These are phyloP conservation scores for Columba livia DNA, from an alignment of 2,113 vertebrate species.

Conservation along the genomic window DNA sequence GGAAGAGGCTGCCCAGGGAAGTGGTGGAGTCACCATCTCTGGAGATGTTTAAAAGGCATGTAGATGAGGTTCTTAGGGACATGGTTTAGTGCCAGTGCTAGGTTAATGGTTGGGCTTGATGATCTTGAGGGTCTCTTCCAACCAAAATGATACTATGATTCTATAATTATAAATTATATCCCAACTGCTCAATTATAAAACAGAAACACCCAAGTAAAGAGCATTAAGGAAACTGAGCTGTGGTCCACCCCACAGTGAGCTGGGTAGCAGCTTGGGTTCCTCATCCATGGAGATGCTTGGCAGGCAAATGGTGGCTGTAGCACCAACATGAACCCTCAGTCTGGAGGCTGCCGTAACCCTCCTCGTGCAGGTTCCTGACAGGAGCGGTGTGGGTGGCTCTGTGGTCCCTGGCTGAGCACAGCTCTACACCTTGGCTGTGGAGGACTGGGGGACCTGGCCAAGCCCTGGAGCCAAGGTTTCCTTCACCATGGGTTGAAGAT, in stretches of 20 bases:
- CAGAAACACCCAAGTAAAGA: not conserved
- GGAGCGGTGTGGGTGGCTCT: fast-evolving
- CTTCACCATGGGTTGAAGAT: not conserved
- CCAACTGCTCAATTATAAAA: not conserved
- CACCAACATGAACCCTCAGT: fast-evolving
- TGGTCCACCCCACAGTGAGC: not conserved
- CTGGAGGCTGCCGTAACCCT: not conserved
- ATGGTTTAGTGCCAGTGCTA: no score
- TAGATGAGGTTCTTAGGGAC: no score
- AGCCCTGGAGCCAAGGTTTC: not conserved
- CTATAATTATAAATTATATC: not conserved
- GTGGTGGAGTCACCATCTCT: no score
- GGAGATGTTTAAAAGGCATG: no score
- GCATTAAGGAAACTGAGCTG: not conserved
- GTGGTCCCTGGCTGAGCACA: fast-evolving
- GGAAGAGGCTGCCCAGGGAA: no score
- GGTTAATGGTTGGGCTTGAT: no score
- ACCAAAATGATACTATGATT: no score
- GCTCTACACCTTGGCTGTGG: fast-evolving
- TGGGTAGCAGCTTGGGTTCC: not conserved
- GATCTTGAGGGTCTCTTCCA: no score
- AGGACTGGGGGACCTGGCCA: not conserved
- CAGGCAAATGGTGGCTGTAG: fast-evolving
- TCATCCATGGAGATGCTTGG: not conserved
- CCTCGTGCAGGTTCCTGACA: fast-evolving